phyloP scores from a whole-genome alignment of 2,888 invertebrate genomes.

The Rugalucina vietnamica region DNA sequence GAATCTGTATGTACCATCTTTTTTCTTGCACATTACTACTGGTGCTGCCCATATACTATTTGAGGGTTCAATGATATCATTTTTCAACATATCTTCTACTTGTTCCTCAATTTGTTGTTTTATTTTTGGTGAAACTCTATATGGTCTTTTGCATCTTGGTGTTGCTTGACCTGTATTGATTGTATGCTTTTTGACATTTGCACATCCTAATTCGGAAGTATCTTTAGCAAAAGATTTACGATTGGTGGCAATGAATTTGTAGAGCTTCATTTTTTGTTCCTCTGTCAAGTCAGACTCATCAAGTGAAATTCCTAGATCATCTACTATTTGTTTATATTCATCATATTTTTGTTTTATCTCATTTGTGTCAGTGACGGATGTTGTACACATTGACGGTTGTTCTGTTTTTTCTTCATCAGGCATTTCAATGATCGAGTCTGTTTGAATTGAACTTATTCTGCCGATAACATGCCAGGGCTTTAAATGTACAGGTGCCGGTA shows the following conservation, averaged over 20 bases:
- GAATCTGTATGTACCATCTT: constrained; percentile 47
- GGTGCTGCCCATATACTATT: constrained; percentile 52
- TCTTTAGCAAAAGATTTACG: constrained; percentile 46
- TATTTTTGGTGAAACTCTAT: constrained; percentile 27
- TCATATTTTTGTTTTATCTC: background rate
- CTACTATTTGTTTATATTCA: background rate
- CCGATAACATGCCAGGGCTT: constrained; percentile 21
- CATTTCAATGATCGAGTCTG: constrained; percentile 11
- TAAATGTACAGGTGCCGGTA: background rate
- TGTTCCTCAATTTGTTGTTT: constrained; percentile 43
- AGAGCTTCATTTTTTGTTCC: constrained; percentile 15
- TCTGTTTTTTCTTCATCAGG: background rate
- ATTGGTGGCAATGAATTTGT: constrained; percentile 30
- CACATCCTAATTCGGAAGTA: constrained; percentile 33
- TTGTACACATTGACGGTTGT: background rate
- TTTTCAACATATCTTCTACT: constrained; percentile 46
- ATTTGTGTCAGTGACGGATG: background rate
- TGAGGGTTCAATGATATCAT: constrained; percentile 57
- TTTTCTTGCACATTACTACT: constrained; percentile 56
- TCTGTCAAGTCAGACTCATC: constrained; percentile 19
- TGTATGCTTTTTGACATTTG: constrained; percentile 25
- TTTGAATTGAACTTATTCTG: constrained; percentile 24
- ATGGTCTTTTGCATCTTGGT: constrained; percentile 46
- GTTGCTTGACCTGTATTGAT: constrained; percentile 51
- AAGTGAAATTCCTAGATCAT: constrained; percentile 21